Evolutionary conservation across 2,888 invertebrate genomes (phyloP), one percentile per base, ranked within the genome.

Genomic region (Drosophila aldrichi): DNA sequence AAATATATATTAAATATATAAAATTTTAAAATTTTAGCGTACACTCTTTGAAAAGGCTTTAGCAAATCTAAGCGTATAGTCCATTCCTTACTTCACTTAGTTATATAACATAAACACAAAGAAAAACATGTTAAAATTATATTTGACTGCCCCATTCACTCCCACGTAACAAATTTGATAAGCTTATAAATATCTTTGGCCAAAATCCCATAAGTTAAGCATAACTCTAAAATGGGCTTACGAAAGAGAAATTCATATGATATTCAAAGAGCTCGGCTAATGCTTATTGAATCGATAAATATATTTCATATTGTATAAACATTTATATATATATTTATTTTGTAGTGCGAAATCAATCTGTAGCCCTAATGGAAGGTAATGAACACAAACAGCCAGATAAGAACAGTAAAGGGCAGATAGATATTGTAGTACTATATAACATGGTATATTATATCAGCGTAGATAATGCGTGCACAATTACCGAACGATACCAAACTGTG

Each of bases 401-500:
- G 6, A 32, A 18, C 3, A 32, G 18, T 32, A 12, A 67, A 56
- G 44, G 16, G 40, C 18, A 52, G 36, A 20, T n/a, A 72, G 69
- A 75, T 76, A 49, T 60, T 51, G 38, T 43, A 36, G 43, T 41
- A 36, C 52, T 44, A 20, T 34, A 49, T 34, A 44, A 22, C 18
- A 32, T n/a, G 7, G 29, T 7, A 48, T 49, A 49, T 72, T 84
- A 32, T 32, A 32, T 82, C 79, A 63, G 73, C 36, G 51, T 16
- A 66, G 84, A 83, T 87, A 83, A 81, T 82, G 78, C 77, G 70
- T 69, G 84, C 84, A 87, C 79, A 84, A 84, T 87, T 84, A 69
- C 55, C 62, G 61, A 70, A 74, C 38, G 60, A 46, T 16, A 41
- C 43, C 43, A 41, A 55, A 44, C 58, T 58, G 41, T 40, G 59